phyloP scores from a whole-genome alignment of 1,140 invertebrate genomes.

The Trigoniulus corallinus region DNA sequence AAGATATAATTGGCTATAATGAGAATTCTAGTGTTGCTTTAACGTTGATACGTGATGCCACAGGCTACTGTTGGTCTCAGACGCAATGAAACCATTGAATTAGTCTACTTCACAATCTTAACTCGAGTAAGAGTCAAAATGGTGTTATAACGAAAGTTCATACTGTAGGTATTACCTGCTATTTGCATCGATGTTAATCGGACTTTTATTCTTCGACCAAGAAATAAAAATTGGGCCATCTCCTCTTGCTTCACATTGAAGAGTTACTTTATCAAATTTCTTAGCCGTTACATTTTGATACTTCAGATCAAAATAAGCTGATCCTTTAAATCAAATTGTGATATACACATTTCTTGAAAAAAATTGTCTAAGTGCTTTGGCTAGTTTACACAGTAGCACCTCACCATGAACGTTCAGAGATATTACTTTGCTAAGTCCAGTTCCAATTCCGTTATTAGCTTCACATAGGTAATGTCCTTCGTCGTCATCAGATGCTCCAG shows the following conservation, averaged over 20 bases:
- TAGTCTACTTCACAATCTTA: too few species aligned
- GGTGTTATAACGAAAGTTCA: too few species aligned
- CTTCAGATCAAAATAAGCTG: constrained; percentile 85
- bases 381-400: constrained; percentile 1
- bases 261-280: constrained; percentile 71
- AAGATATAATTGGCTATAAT: too few species aligned
- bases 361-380: too few species aligned
- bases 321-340: constrained; percentile 44
- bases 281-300: constrained; percentile 74
- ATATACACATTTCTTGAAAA: too few species aligned
- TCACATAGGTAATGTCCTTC: constrained; percentile 89
- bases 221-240: constrained; percentile 90
- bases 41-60: too few species aligned
- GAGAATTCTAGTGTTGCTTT: too few species aligned
- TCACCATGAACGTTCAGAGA: constrained; percentile 80
- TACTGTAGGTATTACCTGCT: neutral
- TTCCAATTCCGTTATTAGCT: constrained; percentile 76
- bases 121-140: too few species aligned
- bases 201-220: constrained; percentile 89
- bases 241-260: constrained; percentile 87
- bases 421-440: constrained; percentile 71
- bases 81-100: too few species aligned
- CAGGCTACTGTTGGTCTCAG: too few species aligned
- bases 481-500: constrained; percentile 35
- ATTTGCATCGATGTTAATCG: constrained; percentile 17